Conservation (phyloP, 2,888 invertebrate genomes). For the Pterostichus niger region DNA sequence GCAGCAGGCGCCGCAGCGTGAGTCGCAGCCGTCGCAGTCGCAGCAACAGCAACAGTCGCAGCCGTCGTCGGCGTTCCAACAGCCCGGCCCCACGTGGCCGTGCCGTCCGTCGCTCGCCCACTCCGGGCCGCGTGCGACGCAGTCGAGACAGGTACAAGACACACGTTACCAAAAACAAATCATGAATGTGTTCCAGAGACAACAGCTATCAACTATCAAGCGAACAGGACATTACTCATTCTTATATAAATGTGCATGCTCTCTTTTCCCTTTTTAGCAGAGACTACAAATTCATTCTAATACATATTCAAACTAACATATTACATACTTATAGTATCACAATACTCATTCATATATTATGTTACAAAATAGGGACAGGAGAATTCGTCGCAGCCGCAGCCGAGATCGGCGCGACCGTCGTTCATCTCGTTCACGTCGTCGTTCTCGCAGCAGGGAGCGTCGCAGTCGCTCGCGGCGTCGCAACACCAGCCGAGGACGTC, state of each 20-base stretch:
- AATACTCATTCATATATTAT: background rate
- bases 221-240: background rate
- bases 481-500: conserved; percentile 71
- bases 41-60: conserved; percentile 72
- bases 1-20: conserved; percentile 73
- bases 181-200: conserved; percentile 32
- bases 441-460: conserved; percentile 71
- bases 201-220: background rate
- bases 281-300: background rate
- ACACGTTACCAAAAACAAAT: conserved; percentile 18
- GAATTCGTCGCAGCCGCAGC: conserved; percentile 74
- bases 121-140: conserved; percentile 70
- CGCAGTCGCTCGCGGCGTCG: conserved; percentile 73
- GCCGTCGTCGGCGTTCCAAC: conserved; percentile 74
- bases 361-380: conserved; percentile 68
- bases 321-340: background rate
- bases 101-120: no score
- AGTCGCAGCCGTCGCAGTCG: conserved; percentile 70
- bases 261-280: background rate
- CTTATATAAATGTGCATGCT: conserved; percentile 14
- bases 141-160: conserved; percentile 72
- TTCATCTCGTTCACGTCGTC: conserved; percentile 73
- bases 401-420: conserved; percentile 73
- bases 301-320: background rate
- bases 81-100: conserved; percentile 71